Evolutionary conservation across 2,888 invertebrate genomes (phyloP).

Genomic region (Trichogramma dendrolimi): DNA sequence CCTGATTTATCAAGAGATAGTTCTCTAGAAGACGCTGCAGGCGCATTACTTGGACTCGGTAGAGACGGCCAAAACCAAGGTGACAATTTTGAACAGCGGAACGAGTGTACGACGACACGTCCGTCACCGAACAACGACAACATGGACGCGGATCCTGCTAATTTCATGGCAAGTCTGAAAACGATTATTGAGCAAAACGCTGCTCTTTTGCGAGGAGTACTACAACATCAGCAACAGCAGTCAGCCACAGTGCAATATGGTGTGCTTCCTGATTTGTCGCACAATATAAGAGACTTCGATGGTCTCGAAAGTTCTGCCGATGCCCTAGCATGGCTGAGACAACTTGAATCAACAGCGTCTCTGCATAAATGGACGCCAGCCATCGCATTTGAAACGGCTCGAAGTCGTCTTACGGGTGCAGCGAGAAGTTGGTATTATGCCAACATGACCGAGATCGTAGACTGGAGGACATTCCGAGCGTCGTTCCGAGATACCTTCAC

Average conservation of each 20-base stretch:
- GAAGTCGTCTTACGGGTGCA: not conserved
- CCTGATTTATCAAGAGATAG: too few relatives aligned
- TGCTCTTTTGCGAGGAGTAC: too few relatives aligned
- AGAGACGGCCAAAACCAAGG: too few relatives aligned
- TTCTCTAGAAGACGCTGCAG: too few relatives aligned
- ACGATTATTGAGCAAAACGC: too few relatives aligned
- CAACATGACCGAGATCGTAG: not conserved
- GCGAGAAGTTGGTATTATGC: conserved; percentile 7
- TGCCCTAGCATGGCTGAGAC: not conserved
- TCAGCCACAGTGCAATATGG: conserved; percentile 7
- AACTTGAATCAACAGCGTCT: conserved; percentile 1
- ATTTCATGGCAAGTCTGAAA: too few relatives aligned
- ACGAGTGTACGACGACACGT: too few relatives aligned
- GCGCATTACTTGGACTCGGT: too few relatives aligned
- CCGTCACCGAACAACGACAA: too few relatives aligned
- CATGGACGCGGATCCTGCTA: too few relatives aligned
- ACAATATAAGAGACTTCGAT: conserved; percentile 5
- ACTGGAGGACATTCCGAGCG: conserved; percentile 3
- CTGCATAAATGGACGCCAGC: conserved; percentile 2
- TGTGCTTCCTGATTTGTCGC: not conserved
- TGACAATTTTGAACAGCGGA: too few relatives aligned
- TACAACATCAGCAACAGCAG: too few relatives aligned
- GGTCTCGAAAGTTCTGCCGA: not conserved
- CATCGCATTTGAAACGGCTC: conserved; percentile 6
- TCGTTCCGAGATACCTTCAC: conserved; percentile 15